phyloP scores from a whole-genome alignment of 2,888 invertebrate genomes.

The Osmoderma eremita region DNA sequence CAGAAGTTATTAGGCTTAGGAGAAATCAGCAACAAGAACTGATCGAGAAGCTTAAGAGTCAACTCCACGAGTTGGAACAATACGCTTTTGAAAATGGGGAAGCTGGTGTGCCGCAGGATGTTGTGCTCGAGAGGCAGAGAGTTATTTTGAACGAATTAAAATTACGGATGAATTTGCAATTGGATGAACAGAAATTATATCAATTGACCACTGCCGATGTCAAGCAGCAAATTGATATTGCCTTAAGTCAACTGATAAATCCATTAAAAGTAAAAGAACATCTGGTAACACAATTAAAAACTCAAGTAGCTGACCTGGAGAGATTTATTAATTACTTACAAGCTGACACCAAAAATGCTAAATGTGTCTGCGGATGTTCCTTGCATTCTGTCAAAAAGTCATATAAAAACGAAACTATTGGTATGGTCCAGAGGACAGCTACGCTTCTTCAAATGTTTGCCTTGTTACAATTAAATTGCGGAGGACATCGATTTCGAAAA shows the following conservation, averaged over 20 bases:
- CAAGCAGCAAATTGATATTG: conserved; percentile 88
- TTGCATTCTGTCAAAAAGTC: conserved; percentile 61
- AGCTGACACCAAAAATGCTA: conserved; percentile 71
- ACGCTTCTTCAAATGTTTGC: conserved; percentile 92
- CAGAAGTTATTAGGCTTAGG: conserved; percentile 64
- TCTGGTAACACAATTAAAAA: conserved; percentile 92
- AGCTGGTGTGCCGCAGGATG: conserved; percentile 79
- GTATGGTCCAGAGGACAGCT: conserved; percentile 87
- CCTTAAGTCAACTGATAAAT: conserved; percentile 90
- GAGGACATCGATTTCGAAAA: conserved; percentile 74
- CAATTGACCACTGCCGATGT: conserved; percentile 84
- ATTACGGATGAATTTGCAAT: conserved; percentile 79
- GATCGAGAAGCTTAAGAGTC: conserved; percentile 88
- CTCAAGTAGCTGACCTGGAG: conserved; percentile 97
- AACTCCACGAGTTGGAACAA: conserved; percentile 90
- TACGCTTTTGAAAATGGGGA: conserved; percentile 91
- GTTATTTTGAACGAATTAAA: conserved; percentile 89
- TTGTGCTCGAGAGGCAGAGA: conserved; percentile 87
- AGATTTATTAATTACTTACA: conserved; percentile 96
- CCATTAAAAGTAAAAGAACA: conserved; percentile 97
- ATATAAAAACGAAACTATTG: conserved; percentile 70
- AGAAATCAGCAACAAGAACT: conserved; percentile 75
- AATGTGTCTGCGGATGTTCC: conserved; percentile 64
- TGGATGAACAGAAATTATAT: conserved; percentile 81
- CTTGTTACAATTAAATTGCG: conserved; percentile 92